Base-by-base conservation (phyloP, 2,797 vertebrate genomes). In the Sylvilagus floridanus region DNA sequence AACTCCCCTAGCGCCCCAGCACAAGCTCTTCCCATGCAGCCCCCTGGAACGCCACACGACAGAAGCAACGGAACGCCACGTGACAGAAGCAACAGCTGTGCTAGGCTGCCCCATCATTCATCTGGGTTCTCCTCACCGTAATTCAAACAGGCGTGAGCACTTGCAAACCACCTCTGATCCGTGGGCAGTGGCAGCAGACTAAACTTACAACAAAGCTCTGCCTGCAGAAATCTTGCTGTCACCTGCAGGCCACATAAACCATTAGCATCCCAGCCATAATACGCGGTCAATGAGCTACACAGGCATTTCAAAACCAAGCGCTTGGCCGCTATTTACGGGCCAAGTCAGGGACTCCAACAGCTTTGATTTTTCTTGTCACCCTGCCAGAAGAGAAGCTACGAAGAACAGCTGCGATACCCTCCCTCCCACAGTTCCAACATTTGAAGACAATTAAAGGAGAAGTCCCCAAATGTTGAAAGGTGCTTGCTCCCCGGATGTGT, bases 201-300 rank as follows among this genome's bases (percentile, higher is more conserved):
- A 97, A 86, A 97, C 97, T 97, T 97, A 96, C 97, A 97, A 96
- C 97, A 95, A 96, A 97, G 95, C 93, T 95, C 97, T 95, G 95
- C 97, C 96, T 96, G 94, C 97, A 97, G 97, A 96, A 97, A 97
- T 97, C 96, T 97, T 96, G 96, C 96, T 65, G 17, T 96, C 95
- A 96, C 97, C 96, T 78, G 88, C 84, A 54, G 89, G 97, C 86
- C 91, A 91, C 96, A 95, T 95, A 97, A 5, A 96, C 94, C 4
- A 9, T 72, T 52, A 47, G 88, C 90, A 97, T 83, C 85, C 63
- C 87, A 32, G 37, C 90, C 97, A 63, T 92, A 92, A 97, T 54
- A 35, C 78, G 16, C 26, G 54, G 69, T 94, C 84, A 93, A 71
- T 0, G 2, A 19, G 6, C 82, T 69, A 37, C 30, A 83, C 2